Evolutionary conservation across 2,797 vertebrate genomes (phyloP).

Genomic region (Microctenopoma stevenorrisi): DNA sequence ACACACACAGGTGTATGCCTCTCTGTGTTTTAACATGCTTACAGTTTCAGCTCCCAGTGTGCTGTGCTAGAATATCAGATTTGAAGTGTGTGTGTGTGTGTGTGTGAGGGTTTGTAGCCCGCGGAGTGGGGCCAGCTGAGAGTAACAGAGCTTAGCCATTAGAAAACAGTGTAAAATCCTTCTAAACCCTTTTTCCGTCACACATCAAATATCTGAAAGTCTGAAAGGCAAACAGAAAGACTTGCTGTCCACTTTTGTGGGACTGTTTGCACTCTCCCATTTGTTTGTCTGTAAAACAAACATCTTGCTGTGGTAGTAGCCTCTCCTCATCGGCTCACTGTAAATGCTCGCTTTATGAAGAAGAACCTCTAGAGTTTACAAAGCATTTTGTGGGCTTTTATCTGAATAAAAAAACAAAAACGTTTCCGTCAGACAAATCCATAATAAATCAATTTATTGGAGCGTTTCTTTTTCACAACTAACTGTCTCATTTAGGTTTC

Average conservation of each 20-base stretch:
- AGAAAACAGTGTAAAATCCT: conserved; percentile 60
- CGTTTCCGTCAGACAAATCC: not conserved
- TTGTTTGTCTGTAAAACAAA: conserved; percentile 23
- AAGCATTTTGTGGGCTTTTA: conserved; percentile 1
- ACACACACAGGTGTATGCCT: conserved; percentile 8
- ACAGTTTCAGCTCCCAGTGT: conserved; percentile 35
- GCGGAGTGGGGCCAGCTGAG: conserved; percentile 33
- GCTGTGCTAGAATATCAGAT: conserved; percentile 36
- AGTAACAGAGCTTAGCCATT: conserved; percentile 55
- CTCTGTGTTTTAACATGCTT: conserved; percentile 38
- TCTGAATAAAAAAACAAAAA: not conserved
- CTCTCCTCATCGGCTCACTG: not conserved
- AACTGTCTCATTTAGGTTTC: not conserved
- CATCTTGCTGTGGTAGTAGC: conserved; percentile 6
- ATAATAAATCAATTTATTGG: not conserved
- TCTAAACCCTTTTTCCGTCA: conserved; percentile 45
- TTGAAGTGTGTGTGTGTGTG: conserved; percentile 21
- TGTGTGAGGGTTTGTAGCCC: conserved; percentile 28
- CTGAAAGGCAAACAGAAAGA: conserved; percentile 52
- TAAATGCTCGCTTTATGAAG: not conserved
- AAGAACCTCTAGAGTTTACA: not conserved
- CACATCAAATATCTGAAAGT: conserved; percentile 59
- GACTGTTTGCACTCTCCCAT: conserved; percentile 9
- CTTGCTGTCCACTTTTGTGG: conserved; percentile 34
- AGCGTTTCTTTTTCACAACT: not conserved